Conservation (phyloP, 2,113 vertebrate genomes). For the Plecturocebus donacophilus region DNA sequence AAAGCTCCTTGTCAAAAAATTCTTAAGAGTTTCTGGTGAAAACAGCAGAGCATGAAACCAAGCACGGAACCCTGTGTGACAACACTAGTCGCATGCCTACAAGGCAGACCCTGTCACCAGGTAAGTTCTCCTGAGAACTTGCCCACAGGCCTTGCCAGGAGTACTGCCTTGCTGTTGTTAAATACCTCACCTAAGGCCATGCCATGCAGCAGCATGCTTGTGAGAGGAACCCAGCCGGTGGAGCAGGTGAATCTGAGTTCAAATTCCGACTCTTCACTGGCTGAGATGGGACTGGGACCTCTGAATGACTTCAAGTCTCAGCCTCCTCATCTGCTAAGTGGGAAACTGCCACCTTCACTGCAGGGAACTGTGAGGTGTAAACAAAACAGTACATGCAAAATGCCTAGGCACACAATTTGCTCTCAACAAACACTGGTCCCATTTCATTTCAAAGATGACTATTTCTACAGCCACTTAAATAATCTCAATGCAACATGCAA, state of each 20-base stretch:
- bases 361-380: neutral
- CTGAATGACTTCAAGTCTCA: neutral
- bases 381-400: rapidly evolving
- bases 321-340: neutral
- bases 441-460: neutral
- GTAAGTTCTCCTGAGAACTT: neutral
- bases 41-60: no score
- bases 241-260: neutral
- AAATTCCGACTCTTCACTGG: no score
- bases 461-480: neutral
- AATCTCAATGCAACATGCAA: no score
- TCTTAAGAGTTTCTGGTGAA: no score
- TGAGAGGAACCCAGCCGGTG: no score
- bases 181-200: neutral
- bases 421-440: neutral
- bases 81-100: no score
- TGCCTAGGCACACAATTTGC: neutral
- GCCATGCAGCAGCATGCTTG: rapidly evolving
- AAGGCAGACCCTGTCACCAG: no score
- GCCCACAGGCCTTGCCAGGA: neutral
- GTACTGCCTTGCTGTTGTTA: neutral
- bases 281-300: neutral
- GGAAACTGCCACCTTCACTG: neutral
- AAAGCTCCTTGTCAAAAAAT: no score
- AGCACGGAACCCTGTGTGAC: no score